Evolutionary conservation across 2,888 invertebrate species (phyloP), one percentile per base, ranked within the genome.

Genomic region (Drosophila recens): DNA sequence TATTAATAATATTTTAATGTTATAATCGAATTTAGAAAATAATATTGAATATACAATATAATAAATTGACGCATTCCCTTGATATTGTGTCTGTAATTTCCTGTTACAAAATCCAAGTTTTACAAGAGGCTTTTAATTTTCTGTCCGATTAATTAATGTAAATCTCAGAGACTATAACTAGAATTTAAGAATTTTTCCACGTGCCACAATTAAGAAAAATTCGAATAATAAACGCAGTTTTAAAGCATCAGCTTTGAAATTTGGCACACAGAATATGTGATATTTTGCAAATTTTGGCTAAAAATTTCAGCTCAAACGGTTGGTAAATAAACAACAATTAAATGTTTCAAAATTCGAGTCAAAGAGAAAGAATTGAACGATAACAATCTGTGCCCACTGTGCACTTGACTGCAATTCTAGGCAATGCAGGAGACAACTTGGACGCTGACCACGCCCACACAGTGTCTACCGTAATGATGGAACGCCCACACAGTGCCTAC

Each of bases 401-500:
- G 61, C 67, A 58, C 38, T 53, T 49, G 53, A 27, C 30, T 59
- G 72, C 49, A 76, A 57, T 48, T 62, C 48, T 40, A 54, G 30
- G 33, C 3, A 72, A 49, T 73, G 68, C 76, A 72, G n/a, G 15
- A 13, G 6, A 48, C 59, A 68, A n/a, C 65, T 65, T 20, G 67
- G 63, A 20, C 45, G 56, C 13, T 11, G 51, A 48, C 40, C 68
- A 74, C 82, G 70, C 70, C 72, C 72, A 42, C 53, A 56, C 53
- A 62, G 62, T 52, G 38, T 33, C 42, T 49, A 52, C 20, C 48
- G 15, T 20, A 15, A 8, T 30, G 30, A 2, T 30, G 30, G 1
- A 68, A 74, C 85, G 70, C 69, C 73, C 72, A 40, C 52, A 54
- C 53, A 62, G 64, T 51, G 36, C 23, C 40, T 57, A 56, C 17